Conservation (phyloP, 2,888 invertebrate species). For the Eurytoma adleriae region DNA sequence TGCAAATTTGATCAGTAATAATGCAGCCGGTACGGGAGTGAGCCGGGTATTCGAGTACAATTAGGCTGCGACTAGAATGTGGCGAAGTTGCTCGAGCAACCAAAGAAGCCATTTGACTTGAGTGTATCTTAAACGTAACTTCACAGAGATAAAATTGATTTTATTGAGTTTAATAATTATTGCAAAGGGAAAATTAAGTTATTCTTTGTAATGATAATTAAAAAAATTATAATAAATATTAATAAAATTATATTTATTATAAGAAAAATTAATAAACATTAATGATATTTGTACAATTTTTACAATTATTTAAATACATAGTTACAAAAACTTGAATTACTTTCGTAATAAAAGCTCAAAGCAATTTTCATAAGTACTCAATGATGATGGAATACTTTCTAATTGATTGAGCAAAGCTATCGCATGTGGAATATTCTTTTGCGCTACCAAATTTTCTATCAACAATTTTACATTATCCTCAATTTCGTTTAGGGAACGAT, state of each 20-base stretch:
- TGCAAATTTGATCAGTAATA: too few relatives aligned
- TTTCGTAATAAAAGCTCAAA: slow-evolving; percentile 63
- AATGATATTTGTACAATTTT: slow-evolving; percentile 8
- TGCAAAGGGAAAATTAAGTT: too few relatives aligned
- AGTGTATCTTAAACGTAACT: too few relatives aligned
- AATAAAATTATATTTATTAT: background rate
- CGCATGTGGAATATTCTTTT: slow-evolving; percentile 70
- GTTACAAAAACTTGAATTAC: slow-evolving; percentile 44
- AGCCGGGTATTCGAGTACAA: too few relatives aligned
- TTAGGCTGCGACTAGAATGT: too few relatives aligned
- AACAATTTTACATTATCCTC: slow-evolving; percentile 66
- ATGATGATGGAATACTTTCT: slow-evolving; percentile 68
- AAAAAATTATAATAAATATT: too few relatives aligned
- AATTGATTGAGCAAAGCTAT: slow-evolving; percentile 70
- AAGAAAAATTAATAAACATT: background rate
- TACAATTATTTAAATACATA: slow-evolving; percentile 41
- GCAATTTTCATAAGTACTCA: slow-evolving; percentile 70
- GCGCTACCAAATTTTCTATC: slow-evolving; percentile 66
- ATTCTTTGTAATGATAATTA: too few relatives aligned
- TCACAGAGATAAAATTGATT: too few relatives aligned
- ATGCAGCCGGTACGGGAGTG: too few relatives aligned
- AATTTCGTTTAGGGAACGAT: slow-evolving; percentile 66
- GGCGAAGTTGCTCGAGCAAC: too few relatives aligned
- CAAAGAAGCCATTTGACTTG: too few relatives aligned
- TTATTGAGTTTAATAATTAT: too few relatives aligned